Base-by-base conservation (phyloP, 2,797 vertebrate species). In the Meriones psammophilus region DNA sequence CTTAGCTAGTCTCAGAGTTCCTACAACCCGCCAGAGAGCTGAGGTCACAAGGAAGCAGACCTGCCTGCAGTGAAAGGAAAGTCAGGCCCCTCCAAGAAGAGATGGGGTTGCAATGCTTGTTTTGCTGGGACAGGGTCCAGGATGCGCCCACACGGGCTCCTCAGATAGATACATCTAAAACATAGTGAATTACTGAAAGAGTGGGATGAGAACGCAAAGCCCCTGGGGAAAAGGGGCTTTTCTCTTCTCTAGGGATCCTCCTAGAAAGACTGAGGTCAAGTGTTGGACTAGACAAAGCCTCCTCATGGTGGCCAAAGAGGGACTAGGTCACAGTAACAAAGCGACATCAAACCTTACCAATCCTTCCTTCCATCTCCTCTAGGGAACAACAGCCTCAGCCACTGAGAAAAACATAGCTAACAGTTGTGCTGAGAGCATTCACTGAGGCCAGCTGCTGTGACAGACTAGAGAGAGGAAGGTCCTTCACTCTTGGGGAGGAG, bases 111-210 rank as follows among this genome's bases (percentile, higher is more conserved):
- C 6, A 94, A 73, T 6, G 88, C 54, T 22, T 64, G 50, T 46
- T 94, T 88, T 42, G 62, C 77, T 71, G 46, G 76, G 66, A 39
- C 39, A 89, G n/a, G 69, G 0, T 33, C 74, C 62, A 89, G 69
- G 26, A n/a, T 46, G 30, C 54, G 62, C 66, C 56, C 84, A 76
- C 22, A 62, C 28, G 58, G 93, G 39, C 42, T 69, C 39, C 54
- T 30, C 30, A 46, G 73, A 91, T 77, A 33, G 92, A 46, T 24
- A 84, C 78, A 88, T 39, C 66, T 81, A 46, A 89, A 77, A 89
- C 0, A 7, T 14, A 56, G n/a, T 33, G 68, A 81, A 50, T 22
- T 15, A 8, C 36, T 42, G 89, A 94, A 74, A 79, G 86, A 60
- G 60, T 30, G 30, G 15, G 26, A 33, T 39, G 74, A 66, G 60